Percentiles rank a stretch among this genome's conserved stretches.
Evolutionary conservation across 2,888 invertebrate genomes (phyloP).

Genomic region (Phrixothrix hirtus): DNA sequence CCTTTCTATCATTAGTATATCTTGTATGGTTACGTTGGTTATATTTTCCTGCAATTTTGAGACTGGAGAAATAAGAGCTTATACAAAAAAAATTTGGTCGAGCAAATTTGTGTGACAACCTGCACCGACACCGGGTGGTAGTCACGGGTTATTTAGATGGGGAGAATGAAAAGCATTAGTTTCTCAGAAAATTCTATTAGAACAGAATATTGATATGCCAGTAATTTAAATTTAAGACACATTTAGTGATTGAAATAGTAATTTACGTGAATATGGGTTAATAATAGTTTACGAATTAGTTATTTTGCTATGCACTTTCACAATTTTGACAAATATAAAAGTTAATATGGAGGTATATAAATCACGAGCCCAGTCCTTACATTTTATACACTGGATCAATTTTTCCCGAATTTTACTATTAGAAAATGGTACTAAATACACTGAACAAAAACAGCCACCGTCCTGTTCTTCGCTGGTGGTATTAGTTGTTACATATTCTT

Average conservation of each 20-base stretch:
- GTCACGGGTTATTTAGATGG: too few relatives aligned
- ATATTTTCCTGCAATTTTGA: too few relatives aligned
- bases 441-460: not conserved
- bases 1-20: too few relatives aligned
- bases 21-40: too few relatives aligned
- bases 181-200: too few relatives aligned
- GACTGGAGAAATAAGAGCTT: too few relatives aligned
- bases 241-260: not conserved
- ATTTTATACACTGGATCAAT: conserved; percentile 6
- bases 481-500: not conserved
- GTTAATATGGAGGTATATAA: conserved; percentile 1
- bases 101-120: too few relatives aligned
- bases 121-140: too few relatives aligned
- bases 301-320: conserved; percentile 1
- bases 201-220: not conserved
- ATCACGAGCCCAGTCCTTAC: conserved; percentile 2
- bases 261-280: not conserved
- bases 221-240: not conserved
- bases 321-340: conserved; percentile 6
- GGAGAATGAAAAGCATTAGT: too few relatives aligned
- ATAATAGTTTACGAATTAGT: not conserved
- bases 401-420: conserved; percentile 4
- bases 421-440: not conserved
- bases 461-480: conserved; percentile 1
- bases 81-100: too few relatives aligned